Conservation (phyloP, 2,113 vertebrate species). For the Cinclus mexicanus region DNA sequence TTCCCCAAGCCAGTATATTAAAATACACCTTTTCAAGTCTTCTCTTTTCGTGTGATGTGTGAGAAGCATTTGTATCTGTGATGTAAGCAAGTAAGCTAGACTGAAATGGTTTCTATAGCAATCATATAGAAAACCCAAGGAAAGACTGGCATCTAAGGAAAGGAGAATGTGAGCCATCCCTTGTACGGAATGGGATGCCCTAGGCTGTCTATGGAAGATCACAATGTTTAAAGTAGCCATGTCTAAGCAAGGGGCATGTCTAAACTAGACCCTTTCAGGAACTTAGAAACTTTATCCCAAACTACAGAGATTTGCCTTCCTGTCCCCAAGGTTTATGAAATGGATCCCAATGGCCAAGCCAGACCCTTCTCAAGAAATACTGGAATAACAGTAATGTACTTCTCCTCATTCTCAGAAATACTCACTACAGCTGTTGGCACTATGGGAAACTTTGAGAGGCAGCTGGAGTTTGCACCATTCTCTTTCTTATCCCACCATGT, state of each 20-base stretch:
- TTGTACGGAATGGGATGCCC: neutral
- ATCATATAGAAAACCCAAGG: neutral
- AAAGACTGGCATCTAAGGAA: neutral
- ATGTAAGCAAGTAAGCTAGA: neutral
- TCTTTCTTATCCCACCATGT: neutral
- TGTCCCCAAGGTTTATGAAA: neutral
- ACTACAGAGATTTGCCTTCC: neutral
- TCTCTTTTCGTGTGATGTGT: neutral
- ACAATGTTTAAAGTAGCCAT: neutral
- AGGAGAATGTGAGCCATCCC: fast-evolving
- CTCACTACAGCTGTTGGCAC: neutral
- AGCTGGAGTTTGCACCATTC: neutral
- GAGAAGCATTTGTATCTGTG: neutral
- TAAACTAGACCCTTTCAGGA: neutral
- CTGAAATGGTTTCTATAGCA: neutral
- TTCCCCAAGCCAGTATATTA: neutral
- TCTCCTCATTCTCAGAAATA: neutral
- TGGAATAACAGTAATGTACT: neutral
- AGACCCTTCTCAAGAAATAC: neutral
- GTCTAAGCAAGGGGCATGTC: neutral
- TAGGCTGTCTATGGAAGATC: neutral
- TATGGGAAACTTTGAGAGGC: neutral
- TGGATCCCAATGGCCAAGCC: neutral
- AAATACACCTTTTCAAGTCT: neutral
- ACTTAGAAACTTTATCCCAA: neutral